Base-by-base conservation (phyloP, 2,797 vertebrate species). In the Hydrophis major region DNA sequence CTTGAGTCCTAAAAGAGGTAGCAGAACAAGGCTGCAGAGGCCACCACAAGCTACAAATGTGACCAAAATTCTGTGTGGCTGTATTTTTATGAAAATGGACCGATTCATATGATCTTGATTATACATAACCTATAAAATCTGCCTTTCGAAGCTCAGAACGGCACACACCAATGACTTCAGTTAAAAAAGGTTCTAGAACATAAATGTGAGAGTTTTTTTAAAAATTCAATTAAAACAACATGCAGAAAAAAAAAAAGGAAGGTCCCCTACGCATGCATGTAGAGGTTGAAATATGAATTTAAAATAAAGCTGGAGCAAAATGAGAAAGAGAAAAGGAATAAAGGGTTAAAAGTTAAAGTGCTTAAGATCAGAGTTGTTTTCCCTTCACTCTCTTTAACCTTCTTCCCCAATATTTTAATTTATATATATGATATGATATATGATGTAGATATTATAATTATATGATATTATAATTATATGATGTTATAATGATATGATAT, bases 41-140 rank as follows among this genome's bases (percentile, higher is more conserved):
- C 1, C 5, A 86, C 20, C 47, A 89, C 92, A 78, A 88, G 93
- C 61, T 94, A 94, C 78, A 93, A 27, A 66, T 22, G 16, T 78
- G 69, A 14, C 18, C n/a, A 37, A 66, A n/a, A 66, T 66, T n/a
- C 63, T 66, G 28, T n/a, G 28, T 6, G 63, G 63, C 13, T 74
- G 14, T 16, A 37, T 74, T 37, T 74, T 37, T 74, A 50, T 50
- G 50, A 50, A 10, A 50, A 50, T 10, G 50, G 50, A 50, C 50
- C 50, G 1, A 50, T 50, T 50, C 50, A 1, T 50, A 50, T 10
- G 7, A 50, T 50, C 7, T 50, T 50, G 50, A 10, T 50, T 50
- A 50, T 50, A 50, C 66, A 69, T n/a, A 69, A 14, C n/a, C n/a
- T 32, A 32, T 69, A 69, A 32, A 69, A 32, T 16, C 14, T 69